Percentiles rank a stretch among this genome's conserved stretches.
phyloP scores from a whole-genome alignment of 53 echinoderm and acorn worm species.

The Glandiceps talaboti region DNA sequence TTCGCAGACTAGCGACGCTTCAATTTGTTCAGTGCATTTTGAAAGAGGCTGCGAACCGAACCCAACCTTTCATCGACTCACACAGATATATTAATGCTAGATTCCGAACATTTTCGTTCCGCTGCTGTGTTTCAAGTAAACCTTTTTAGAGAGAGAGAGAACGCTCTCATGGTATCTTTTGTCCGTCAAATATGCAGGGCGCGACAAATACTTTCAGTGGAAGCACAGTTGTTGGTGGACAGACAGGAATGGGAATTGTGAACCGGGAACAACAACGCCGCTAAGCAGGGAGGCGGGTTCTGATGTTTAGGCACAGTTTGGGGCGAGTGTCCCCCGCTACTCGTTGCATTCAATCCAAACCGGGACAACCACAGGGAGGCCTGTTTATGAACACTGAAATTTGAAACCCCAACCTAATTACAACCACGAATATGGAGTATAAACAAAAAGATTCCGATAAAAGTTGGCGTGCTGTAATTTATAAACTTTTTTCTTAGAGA shows the following conservation, averaged over 20 bases:
- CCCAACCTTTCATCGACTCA: too few relatives aligned
- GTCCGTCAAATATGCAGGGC: not conserved
- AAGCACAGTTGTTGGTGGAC: not conserved
- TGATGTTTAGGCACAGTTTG: not conserved
- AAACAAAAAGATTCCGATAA: not conserved
- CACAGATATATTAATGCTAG: not conserved
- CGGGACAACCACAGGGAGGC: not conserved
- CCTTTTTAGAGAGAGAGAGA: too few relatives aligned
- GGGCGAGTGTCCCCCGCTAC: not conserved
- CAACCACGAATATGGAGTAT: not conserved
- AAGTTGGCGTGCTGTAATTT: not conserved
- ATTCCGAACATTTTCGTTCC: not conserved
- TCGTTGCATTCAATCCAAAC: not conserved
- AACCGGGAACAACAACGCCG: not conserved
- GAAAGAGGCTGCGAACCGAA: too few relatives aligned
- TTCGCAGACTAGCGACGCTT: too few relatives aligned
- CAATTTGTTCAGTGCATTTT: too few relatives aligned
- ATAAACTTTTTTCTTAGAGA: not conserved
- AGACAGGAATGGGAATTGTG: not conserved
- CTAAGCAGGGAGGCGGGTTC: not conserved
- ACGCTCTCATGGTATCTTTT: not conserved
- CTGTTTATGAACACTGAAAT: not conserved
- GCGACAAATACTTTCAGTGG: not conserved
- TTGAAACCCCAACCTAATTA: not conserved
- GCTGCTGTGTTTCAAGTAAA: not conserved